phyloP scores from a whole-genome alignment of 2,113 vertebrate genomes.

The Thryonomys swinderianus region DNA sequence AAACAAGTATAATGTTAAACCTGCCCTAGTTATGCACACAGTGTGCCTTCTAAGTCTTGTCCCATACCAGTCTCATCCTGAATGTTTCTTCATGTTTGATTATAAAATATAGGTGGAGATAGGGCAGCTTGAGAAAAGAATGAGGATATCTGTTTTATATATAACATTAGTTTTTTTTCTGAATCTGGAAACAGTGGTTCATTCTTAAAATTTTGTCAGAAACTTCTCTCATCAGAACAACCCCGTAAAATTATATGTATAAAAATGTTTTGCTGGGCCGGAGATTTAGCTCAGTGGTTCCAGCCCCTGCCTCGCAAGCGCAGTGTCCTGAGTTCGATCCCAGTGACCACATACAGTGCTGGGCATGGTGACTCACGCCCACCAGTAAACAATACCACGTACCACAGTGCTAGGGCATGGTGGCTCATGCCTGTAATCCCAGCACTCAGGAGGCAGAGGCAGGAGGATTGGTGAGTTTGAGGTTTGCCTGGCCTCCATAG shows the following conservation, averaged over 20 bases:
- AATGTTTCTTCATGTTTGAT: not conserved
- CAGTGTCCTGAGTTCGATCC: no score
- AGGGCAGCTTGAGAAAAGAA: not conserved
- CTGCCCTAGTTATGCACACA: not conserved
- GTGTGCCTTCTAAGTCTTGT: not conserved
- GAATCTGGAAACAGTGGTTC: not conserved
- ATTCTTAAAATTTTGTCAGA: not conserved
- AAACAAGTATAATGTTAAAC: not conserved
- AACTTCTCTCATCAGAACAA: not conserved
- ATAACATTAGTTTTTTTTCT: not conserved
- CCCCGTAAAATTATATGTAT: not conserved
- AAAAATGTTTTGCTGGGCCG: not conserved
- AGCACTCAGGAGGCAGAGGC: no score
- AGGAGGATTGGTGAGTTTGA: no score
- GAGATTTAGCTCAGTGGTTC: no score
- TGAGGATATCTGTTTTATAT: not conserved
- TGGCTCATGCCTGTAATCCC: no score
- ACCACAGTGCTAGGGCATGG: no score
- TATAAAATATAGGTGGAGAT: not conserved
- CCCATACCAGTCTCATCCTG: not conserved
- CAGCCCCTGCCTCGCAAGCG: no score
- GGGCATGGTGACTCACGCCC: no score
- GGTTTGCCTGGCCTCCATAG: no score
- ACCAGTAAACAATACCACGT: no score
- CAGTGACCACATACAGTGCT: no score